Base-by-base conservation (phyloP, 2,113 vertebrate genomes). In the Chaetura pelagica region DNA sequence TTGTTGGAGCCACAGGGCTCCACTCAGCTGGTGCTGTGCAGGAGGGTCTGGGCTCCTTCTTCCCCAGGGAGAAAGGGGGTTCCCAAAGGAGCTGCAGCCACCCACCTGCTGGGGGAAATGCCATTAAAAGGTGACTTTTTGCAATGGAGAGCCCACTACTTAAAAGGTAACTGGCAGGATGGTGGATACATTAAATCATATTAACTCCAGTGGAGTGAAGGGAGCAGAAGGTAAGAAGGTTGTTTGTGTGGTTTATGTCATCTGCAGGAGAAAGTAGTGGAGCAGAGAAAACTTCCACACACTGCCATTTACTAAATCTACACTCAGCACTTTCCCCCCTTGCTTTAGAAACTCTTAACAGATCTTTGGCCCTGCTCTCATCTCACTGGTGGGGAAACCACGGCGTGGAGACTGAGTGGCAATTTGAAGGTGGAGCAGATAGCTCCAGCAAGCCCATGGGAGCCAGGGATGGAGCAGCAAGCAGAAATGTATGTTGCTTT, bases 261-360 rank as follows among this genome's bases (percentile, higher is more conserved):
- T 79, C 78, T 74, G 59, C 1, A 0, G 74, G 59, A 67, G 51
- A 35, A 59, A 85, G 83, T 84, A 87, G 52, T 18, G 32, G 67
- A 64, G 35, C 93, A 87, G 88, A 81, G 90, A 93, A 95, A 85
- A 88, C 49, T 88, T 90, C 30, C 79, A 68, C 79, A 68, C 48
- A 0, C 27, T 54, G 44, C 67, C 48, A 94, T 96, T 94, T 95
- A 88, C 94, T 96, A 93, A 87, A 94, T 94, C 96, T 95, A 96
- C 68, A 20, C 85, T 44, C 85, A 48, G 67, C 3, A 5, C 82
- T 90, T 91, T 35, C 42, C 55, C 91, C 54, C 15, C 48, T 77
- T 46, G 42, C 59, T 35, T 93, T 80, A 74, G 54, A 85, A 96
- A 80, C 71, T 52, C 88, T 87, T 87, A 95, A 75, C 87, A 95